phyloP scores from a whole-genome alignment of 2,797 vertebrate genomes.

The Anguilla megastoma region DNA sequence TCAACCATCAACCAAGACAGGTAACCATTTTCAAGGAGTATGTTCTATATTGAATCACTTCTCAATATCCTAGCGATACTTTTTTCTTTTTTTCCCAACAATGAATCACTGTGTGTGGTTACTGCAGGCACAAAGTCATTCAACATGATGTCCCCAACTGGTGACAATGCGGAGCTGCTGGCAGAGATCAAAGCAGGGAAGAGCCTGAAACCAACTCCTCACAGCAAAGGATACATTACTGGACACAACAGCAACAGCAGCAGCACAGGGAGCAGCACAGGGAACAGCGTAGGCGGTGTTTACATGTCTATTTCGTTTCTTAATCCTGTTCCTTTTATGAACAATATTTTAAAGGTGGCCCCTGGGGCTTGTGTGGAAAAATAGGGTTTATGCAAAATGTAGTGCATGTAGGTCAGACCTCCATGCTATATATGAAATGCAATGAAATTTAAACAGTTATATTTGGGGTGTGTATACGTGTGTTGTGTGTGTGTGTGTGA shows the following conservation, averaged over 20 bases:
- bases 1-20: not conserved
- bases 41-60: not conserved
- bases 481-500: not conserved
- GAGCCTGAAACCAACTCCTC: constrained; percentile 92
- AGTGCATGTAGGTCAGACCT: not conserved
- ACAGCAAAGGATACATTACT: constrained; percentile 92
- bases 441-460: no score
- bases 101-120: constrained; percentile 26
- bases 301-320: not conserved
- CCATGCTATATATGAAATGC: not conserved
- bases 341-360: not conserved
- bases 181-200: constrained; percentile 98
- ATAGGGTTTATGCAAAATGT: not conserved
- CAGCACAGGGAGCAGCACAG: constrained; percentile 70
- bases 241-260: constrained; percentile 83
- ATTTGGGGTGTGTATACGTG: no score
- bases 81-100: not conserved
- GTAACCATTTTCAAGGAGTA: not conserved
- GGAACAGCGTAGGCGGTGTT: constrained; percentile 67
- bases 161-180: constrained; percentile 95
- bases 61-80: not conserved
- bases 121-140: constrained; percentile 94
- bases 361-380: not conserved
- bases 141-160: constrained; percentile 99
- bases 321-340: not conserved